phyloP scores from a whole-genome alignment of 1,140 invertebrate species.

The Antheraea pernyi region DNA sequence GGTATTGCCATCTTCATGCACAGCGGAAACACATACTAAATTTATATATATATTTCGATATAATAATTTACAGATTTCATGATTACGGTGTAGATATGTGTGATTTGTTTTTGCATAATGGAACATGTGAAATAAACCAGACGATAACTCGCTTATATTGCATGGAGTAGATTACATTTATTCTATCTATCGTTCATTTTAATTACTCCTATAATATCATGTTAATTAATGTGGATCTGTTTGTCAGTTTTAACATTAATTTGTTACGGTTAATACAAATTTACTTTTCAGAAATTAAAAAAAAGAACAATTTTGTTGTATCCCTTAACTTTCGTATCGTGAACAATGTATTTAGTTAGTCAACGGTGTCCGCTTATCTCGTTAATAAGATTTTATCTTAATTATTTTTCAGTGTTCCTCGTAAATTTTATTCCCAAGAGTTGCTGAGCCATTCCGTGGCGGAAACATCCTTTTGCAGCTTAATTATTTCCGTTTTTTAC shows the following conservation, averaged over 20 bases:
- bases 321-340: neutral
- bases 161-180: neutral
- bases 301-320: neutral
- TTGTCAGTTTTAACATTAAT: neutral
- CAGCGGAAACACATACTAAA: neutral
- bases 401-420: constrained; percentile 50
- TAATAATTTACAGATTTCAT: neutral
- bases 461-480: constrained; percentile 55
- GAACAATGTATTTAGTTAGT: constrained; percentile 3
- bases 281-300: too few species aligned
- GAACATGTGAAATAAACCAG: neutral
- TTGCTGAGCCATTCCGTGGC: constrained; percentile 42
- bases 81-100: neutral
- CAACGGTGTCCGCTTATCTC: constrained; percentile 25
- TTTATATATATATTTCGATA: neutral
- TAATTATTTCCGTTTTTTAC: constrained; percentile 61
- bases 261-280: too few species aligned
- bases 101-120: neutral
- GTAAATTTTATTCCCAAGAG: constrained; percentile 38
- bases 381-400: constrained; percentile 53
- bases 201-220: neutral
- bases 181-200: too few species aligned
- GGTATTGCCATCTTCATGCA: neutral
- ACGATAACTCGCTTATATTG: neutral
- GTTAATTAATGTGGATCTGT: neutral